A percentile compares a stretch with the other conserved stretches of the same genome.
These are phyloP conservation scores for Cheilosia scutellata DNA, from an alignment of 2,888 invertebrate species.

Conservation along the genomic window DNA sequence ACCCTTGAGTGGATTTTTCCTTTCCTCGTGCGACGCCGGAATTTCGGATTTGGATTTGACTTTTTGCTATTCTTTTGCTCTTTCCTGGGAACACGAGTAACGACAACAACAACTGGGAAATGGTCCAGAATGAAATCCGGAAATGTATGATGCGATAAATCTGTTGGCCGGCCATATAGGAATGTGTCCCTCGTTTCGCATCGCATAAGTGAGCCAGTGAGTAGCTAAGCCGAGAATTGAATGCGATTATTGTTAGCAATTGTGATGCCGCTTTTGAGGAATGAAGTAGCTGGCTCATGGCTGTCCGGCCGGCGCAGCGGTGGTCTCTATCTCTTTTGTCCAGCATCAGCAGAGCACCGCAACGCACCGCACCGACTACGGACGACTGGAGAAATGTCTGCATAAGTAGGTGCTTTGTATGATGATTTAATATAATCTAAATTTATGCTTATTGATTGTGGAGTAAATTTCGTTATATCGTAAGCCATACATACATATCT, in stretches of 20 bases:
- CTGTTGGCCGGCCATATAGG: conserved; percentile 14
- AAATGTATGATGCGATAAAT: conserved; percentile 68
- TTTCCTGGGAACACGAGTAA: conserved; percentile 14
- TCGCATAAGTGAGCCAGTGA: conserved; percentile 28
- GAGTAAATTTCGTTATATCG: conserved; percentile 38
- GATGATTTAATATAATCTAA: conserved; percentile 73
- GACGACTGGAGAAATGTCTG: conserved; percentile 28
- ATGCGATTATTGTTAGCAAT: conserved; percentile 13
- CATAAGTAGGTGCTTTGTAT: conserved; percentile 71
- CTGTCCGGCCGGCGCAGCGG: background rate
- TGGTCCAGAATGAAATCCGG: conserved; percentile 39
- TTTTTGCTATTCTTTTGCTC: conserved; percentile 20
- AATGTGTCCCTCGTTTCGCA: conserved; percentile 42
- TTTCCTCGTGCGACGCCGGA: conserved; percentile 8
- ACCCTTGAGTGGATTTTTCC: conserved; percentile 18
- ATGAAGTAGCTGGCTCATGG: background rate
- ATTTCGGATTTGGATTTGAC: background rate
- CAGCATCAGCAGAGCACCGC: background rate
- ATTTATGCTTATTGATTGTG: conserved; percentile 72
- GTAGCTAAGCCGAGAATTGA: conserved; percentile 35
- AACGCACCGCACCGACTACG: no score
- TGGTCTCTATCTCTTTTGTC: conserved; percentile 1
- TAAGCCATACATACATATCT: conserved; percentile 9
- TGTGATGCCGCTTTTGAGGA: conserved; percentile 11
- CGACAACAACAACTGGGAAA: conserved; percentile 21